phyloP scores from a whole-genome alignment of 2,113 vertebrate genomes.

The Antigone vipio region DNA sequence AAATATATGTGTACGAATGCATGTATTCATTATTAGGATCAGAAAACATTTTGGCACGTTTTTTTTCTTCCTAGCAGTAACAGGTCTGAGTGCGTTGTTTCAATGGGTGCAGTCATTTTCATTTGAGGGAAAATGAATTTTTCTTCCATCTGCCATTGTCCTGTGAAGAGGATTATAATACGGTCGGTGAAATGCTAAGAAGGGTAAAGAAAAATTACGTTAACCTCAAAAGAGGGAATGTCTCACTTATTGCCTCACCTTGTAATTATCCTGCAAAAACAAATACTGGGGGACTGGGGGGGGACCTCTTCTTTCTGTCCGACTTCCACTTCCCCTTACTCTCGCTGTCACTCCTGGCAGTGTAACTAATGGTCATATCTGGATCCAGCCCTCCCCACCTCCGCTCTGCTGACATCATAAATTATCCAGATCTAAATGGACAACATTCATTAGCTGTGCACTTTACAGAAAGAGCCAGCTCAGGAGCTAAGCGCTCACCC shows the following conservation, averaged over 20 bases:
- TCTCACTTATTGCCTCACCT: neutral
- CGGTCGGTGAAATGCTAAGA: neutral
- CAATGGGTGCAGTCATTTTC: neutral
- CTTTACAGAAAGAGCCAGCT: constrained; percentile 64
- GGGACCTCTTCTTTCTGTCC: neutral
- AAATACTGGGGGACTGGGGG: neutral
- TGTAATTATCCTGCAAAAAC: neutral
- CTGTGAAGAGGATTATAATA: neutral
- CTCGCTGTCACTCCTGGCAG: neutral
- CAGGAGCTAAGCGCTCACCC: constrained; percentile 58
- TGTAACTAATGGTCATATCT: constrained; percentile 18
- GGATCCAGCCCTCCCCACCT: constrained; percentile 36
- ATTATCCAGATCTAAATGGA: constrained; percentile 74
- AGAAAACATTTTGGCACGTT: neutral
- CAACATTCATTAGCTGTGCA: constrained; percentile 71
- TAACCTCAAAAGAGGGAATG: neutral
- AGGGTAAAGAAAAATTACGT: neutral
- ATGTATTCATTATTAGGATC: neutral
- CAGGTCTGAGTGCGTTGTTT: neutral
- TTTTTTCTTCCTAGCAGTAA: neutral
- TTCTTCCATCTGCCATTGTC: neutral
- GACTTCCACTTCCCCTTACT: neutral
- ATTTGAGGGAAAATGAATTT: neutral
- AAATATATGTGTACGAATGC: neutral
- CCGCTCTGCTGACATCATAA: constrained; percentile 61